Conservation (phyloP, 2,113 vertebrate species). For the Hirundichthys speculiger region DNA sequence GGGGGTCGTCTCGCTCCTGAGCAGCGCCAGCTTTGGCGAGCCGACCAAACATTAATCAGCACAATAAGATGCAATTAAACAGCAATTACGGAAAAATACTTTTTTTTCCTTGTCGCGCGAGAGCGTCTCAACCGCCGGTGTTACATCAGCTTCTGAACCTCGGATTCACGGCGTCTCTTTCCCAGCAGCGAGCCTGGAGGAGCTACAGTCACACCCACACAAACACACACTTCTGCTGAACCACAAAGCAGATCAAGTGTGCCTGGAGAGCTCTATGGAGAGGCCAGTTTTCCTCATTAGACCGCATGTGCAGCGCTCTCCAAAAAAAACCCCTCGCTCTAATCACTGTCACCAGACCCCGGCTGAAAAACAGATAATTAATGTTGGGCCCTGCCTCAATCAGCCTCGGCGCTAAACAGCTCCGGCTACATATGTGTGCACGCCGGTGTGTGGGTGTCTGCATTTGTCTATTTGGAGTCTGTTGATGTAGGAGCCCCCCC, state of each 20-base stretch:
- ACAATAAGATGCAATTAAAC: constrained; percentile 57
- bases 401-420: constrained; percentile 73
- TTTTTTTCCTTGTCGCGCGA: constrained; percentile 25
- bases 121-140: constrained; percentile 48
- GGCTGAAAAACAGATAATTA: constrained; percentile 73
- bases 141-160: constrained; percentile 54
- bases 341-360: constrained; percentile 63
- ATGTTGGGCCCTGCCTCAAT: constrained; percentile 69
- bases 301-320: constrained; percentile 49
- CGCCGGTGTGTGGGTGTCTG: constrained; percentile 53
- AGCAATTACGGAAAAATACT: too few relatives aligned
- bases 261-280: constrained; percentile 71
- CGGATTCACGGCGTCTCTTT: constrained; percentile 53
- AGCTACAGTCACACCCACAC: constrained; percentile 57
- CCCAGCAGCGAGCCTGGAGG: constrained; percentile 62
- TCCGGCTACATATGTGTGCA: constrained; percentile 52
- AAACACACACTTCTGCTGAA: constrained; percentile 34
- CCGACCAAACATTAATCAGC: constrained; percentile 43
- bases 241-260: constrained; percentile 71
- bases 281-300: constrained; percentile 70
- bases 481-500: constrained; percentile 58
- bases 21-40: too few relatives aligned
- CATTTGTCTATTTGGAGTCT: constrained; percentile 60
- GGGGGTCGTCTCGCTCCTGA: too few relatives aligned
- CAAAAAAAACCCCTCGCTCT: constrained; percentile 57